These are phyloP conservation scores for Lithophane semibrunnea DNA, from an alignment of 2,888 invertebrate species.

Conservation along the genomic window DNA sequence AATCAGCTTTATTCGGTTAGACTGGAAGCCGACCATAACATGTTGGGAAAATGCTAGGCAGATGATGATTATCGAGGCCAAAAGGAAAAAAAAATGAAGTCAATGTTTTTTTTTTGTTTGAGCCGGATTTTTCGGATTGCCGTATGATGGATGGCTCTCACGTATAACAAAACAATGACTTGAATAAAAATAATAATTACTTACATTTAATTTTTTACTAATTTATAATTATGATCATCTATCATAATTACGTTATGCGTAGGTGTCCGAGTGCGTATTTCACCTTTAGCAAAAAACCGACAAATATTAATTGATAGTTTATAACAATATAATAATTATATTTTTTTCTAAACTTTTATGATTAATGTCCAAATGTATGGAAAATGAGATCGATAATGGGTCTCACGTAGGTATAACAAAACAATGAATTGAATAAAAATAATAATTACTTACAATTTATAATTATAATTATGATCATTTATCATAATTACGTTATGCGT, in stretches of 20 bases:
- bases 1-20: neutral
- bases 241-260: neutral
- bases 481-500: neutral
- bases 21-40: no score
- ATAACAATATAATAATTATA: neutral
- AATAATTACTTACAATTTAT: neutral
- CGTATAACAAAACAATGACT: neutral
- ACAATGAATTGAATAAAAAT: neutral
- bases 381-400: neutral
- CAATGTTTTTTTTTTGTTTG: no score
- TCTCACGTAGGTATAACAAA: neutral
- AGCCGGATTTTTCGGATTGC: neutral
- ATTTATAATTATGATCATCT: neutral
- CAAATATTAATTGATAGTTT: slow-evolving; percentile 5
- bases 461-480: neutral
- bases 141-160: no score
- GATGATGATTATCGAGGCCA: no score
- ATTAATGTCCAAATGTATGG: neutral
- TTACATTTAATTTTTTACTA: neutral
- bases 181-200: neutral
- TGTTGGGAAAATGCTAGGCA: neutral
- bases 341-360: neutral
- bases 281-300: neutral
- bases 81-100: no score
- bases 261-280: neutral